A percentile compares a stretch with the other conserved stretches of the same genome.
Evolutionary conservation across 2,113 vertebrate species (phyloP).

Genomic region (Nyctibius bracteatus): DNA sequence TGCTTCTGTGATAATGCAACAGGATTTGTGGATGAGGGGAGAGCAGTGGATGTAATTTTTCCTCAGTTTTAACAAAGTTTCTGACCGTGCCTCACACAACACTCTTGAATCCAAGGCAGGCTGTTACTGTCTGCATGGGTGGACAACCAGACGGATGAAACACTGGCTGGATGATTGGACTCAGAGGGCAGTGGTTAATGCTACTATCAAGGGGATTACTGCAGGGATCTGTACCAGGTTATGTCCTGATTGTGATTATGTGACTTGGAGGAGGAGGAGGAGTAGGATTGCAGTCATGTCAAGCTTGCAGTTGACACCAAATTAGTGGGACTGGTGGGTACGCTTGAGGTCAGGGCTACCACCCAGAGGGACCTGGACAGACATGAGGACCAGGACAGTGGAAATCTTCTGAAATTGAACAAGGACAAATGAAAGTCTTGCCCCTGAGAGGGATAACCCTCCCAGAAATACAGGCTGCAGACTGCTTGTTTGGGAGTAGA

Average conservation of each 20-base stretch:
- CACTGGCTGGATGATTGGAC: background rate
- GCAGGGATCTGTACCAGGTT: background rate
- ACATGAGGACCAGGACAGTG: rapidly evolving
- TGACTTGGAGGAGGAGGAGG: background rate
- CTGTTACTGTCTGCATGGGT: background rate
- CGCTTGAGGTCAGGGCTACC: background rate
- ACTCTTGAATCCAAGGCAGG: background rate
- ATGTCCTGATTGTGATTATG: background rate
- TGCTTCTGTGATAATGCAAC: background rate
- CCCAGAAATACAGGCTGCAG: background rate
- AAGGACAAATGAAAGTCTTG: background rate
- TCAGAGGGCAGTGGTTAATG: background rate
- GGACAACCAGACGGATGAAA: background rate
- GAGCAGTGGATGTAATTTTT: background rate
- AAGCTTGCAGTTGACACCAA: rapidly evolving
- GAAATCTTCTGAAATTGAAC: background rate
- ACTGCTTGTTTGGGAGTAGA: background rate
- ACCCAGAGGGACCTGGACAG: background rate
- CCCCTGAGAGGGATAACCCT: rapidly evolving
- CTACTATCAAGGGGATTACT: background rate
- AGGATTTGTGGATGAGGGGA: background rate
- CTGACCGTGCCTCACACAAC: background rate
- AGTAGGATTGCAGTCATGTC: background rate
- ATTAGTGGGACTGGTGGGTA: background rate
- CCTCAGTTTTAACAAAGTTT: background rate